Evolutionary conservation across 2,888 invertebrate species (phyloP).

Genomic region (Laspeyria flexula): DNA sequence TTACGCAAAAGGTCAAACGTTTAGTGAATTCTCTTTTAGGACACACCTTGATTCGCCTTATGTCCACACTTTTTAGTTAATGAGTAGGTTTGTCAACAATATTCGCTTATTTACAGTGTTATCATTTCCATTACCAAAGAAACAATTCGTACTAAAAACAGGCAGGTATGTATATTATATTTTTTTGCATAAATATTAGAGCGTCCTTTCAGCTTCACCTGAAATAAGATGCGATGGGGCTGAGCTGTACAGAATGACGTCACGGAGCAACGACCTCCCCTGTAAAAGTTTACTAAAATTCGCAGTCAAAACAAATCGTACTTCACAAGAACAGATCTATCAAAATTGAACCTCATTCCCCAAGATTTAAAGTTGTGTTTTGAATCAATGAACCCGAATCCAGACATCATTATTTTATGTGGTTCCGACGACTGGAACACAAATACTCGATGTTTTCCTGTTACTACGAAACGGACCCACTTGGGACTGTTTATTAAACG

Average conservation of each 20-base stretch:
- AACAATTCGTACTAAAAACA: too few relatives aligned
- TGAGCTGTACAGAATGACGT: conserved; percentile 65
- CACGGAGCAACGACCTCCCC: conserved; percentile 69
- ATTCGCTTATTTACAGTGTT: too few relatives aligned
- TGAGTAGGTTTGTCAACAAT: too few relatives aligned
- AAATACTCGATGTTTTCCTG: conserved; percentile 56
- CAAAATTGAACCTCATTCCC: conserved; percentile 40
- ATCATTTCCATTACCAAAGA: too few relatives aligned
- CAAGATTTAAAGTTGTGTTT: conserved; percentile 38
- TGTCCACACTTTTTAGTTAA: too few relatives aligned
- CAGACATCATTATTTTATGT: conserved; percentile 36
- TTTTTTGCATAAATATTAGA: too few relatives aligned
- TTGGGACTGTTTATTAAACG: conserved; percentile 45
- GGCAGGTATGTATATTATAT: too few relatives aligned
- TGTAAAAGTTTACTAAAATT: conserved; percentile 73
- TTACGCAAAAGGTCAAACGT: neutral
- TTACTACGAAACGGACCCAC: conserved; percentile 41
- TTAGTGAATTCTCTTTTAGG: neutral
- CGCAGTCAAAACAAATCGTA: conserved; percentile 75
- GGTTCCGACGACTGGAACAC: conserved; percentile 35
- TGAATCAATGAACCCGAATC: conserved; percentile 13
- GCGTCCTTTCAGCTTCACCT: conserved; percentile 30
- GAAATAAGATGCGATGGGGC: conserved; percentile 44
- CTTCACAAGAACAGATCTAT: conserved; percentile 25
- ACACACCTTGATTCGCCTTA: too few relatives aligned